Percentiles rank a stretch among this genome's conserved stretches.
Evolutionary conservation across 2,797 vertebrate species (phyloP).

Genomic region (Xiphophorus birchmanni): DNA sequence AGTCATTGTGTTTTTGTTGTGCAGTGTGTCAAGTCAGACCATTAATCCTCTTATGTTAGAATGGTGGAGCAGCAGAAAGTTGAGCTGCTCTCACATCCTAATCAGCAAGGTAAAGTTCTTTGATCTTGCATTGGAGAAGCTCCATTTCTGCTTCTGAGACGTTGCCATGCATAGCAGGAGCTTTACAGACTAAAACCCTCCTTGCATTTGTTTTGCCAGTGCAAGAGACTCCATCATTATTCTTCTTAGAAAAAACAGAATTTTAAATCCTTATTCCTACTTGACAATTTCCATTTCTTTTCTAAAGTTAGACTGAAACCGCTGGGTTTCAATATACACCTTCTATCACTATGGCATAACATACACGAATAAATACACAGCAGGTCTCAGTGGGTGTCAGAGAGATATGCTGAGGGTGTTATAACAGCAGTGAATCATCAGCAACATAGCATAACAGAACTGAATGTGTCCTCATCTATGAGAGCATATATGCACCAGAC

Average conservation of each 20-base stretch:
- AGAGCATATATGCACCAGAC: slow-evolving; percentile 28
- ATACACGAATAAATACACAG: slow-evolving; percentile 39
- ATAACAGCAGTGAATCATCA: slow-evolving; percentile 68
- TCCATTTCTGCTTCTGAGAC: slow-evolving; percentile 44
- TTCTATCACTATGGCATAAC: slow-evolving; percentile 28
- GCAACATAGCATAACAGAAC: slow-evolving; percentile 46
- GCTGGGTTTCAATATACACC: slow-evolving; percentile 34
- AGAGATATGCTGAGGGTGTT: slow-evolving; percentile 59
- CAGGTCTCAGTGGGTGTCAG: slow-evolving; percentile 57
- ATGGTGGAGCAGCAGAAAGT: slow-evolving; percentile 49
- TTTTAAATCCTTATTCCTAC: slow-evolving; percentile 50
- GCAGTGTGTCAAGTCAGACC: slow-evolving; percentile 65
- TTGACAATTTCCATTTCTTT: slow-evolving; percentile 32
- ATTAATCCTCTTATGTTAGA: slow-evolving; percentile 71
- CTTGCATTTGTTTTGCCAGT: slow-evolving; percentile 35
- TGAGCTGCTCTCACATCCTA: slow-evolving; percentile 63
- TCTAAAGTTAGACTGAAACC: slow-evolving; percentile 34
- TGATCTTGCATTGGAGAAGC: slow-evolving; percentile 63
- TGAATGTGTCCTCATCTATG: slow-evolving; percentile 37
- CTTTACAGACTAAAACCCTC: slow-evolving; percentile 55
- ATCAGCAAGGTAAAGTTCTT: slow-evolving; percentile 73
- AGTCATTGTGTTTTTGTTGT: slow-evolving; percentile 70
- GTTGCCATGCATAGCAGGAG: slow-evolving; percentile 27
- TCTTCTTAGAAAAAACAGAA: slow-evolving; percentile 50
- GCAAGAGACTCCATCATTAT: slow-evolving; percentile 48